Base-by-base conservation (phyloP, 2,113 vertebrate genomes). In the Egretta garzetta region DNA sequence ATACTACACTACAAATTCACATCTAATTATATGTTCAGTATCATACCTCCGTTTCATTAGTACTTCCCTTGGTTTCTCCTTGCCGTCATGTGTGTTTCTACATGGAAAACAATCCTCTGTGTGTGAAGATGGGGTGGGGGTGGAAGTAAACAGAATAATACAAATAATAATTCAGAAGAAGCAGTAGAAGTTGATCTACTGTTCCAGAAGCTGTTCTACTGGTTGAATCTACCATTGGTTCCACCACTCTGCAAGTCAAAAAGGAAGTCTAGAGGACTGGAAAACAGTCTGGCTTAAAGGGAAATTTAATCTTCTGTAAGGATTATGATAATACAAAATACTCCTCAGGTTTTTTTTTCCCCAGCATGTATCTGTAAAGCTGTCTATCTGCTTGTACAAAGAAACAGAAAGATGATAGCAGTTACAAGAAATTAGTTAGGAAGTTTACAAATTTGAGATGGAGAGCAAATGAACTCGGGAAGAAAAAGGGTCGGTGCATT, bases 21-120 rank as follows among this genome's bases (percentile, higher is more conserved):
- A 63, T 80, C 26, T 97, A 96, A 97, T 96, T 88, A 90, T 66
- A 95, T 26, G 90, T 93, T 86, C 35, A 17, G 55, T 74, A 80
- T 73, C 86, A 88, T 92, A 62, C 63, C n/a, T 93, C 63, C 35
- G 32, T 80, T 93, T 95, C 88, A 95, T 97, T 95, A 90, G 79
- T 80, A 66, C 62, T 86, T 86, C 74, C 60, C 52, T 84, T 60
- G 13, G 39, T 56, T 91, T 91, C 35, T 94, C 12, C 1, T 1
- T 93, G 77, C 26, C 93, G 43, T 70, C 56, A 26, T 49, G 13
- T 7, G 11, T 76, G 41, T 72, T 93, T 76, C 66, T 88, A 70
- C 22, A 53, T 45, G 49, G 92, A 94, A 96, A 95, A 95, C 85
- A 94, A 80, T n/a, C 18, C 49, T 43, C 28, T 88, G 67, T 83